These are phyloP conservation scores for Oenanthe melanoleuca DNA, from an alignment of 2,113 vertebrate genomes.

Conservation along the genomic window DNA sequence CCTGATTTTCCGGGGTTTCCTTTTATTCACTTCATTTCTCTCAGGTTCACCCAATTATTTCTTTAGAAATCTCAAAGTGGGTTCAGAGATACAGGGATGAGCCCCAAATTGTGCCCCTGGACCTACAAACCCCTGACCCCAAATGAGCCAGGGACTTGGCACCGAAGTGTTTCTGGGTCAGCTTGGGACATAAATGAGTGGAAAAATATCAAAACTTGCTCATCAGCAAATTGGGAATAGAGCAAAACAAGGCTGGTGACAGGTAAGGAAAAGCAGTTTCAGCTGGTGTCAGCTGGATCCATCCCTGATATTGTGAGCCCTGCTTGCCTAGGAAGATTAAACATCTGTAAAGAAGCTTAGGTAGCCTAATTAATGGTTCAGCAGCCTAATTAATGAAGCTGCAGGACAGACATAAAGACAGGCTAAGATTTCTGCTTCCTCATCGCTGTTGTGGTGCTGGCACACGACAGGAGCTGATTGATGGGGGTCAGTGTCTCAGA, in stretches of 20 bases:
- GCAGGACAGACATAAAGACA: background rate
- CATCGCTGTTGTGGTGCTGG: background rate
- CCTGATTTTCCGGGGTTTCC: background rate
- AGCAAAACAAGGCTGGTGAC: background rate
- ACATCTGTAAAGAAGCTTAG: slow-evolving; percentile 46
- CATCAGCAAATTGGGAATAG: background rate
- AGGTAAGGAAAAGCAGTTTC: background rate
- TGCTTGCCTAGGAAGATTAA: slow-evolving; percentile 1
- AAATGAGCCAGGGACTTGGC: background rate
- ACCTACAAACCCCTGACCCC: background rate
- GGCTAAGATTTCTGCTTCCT: background rate
- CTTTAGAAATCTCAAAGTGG: background rate
- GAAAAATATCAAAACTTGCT: background rate
- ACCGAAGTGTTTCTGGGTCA: background rate
- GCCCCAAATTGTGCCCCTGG: background rate
- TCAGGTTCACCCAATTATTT: background rate
- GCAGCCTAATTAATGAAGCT: slow-evolving; percentile 50
- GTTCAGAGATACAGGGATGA: background rate
- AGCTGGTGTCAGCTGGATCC: background rate
- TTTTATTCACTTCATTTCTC: background rate
- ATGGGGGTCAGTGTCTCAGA: background rate
- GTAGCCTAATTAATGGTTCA: slow-evolving; percentile 39
- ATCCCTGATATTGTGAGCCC: background rate
- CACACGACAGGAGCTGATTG: background rate
- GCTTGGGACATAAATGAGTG: background rate